Evolutionary conservation across 2,888 invertebrate species (phyloP).

Genomic region (Lasius fuliginosus): DNA sequence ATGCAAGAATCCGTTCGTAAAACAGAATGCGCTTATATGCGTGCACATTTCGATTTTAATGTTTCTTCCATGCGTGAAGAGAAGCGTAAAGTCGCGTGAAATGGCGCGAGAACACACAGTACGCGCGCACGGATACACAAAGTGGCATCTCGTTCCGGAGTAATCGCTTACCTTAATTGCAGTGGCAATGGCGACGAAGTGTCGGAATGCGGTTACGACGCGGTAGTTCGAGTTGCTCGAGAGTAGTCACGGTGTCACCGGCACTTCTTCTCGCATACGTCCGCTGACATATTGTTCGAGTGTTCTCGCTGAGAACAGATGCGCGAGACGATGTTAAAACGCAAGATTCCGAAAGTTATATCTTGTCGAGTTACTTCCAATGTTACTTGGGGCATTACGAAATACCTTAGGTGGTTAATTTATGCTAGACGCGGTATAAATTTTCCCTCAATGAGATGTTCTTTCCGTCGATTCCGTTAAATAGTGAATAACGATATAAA

Average conservation of each 20-base stretch:
- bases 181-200: constrained; percentile 36
- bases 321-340: constrained; percentile 37
- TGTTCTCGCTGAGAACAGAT: constrained; percentile 10
- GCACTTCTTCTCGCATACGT: constrained; percentile 34
- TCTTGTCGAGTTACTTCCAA: constrained; percentile 13
- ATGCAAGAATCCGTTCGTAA: not conserved
- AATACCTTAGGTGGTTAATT: not conserved
- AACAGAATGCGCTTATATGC: not conserved
- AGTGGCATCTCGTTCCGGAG: constrained; percentile 26
- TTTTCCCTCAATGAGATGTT: not conserved
- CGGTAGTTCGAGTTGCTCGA: constrained; percentile 38
- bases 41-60: constrained; percentile 34
- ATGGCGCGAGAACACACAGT: not conserved
- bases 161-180: constrained; percentile 49
- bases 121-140: constrained; percentile 17
- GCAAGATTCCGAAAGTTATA: constrained; percentile 16
- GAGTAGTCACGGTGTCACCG: constrained; percentile 10
- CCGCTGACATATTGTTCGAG: constrained; percentile 20
- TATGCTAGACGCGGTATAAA: not conserved
- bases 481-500: not conserved
- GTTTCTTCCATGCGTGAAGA: constrained; percentile 27
- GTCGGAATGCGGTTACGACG: constrained; percentile 35
- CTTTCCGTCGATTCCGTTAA: not conserved
- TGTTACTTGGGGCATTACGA: not conserved
- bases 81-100: constrained; percentile 10